Evolutionary conservation across 2,888 invertebrate genomes (phyloP).

Genomic region (Spialia ferax): DNA sequence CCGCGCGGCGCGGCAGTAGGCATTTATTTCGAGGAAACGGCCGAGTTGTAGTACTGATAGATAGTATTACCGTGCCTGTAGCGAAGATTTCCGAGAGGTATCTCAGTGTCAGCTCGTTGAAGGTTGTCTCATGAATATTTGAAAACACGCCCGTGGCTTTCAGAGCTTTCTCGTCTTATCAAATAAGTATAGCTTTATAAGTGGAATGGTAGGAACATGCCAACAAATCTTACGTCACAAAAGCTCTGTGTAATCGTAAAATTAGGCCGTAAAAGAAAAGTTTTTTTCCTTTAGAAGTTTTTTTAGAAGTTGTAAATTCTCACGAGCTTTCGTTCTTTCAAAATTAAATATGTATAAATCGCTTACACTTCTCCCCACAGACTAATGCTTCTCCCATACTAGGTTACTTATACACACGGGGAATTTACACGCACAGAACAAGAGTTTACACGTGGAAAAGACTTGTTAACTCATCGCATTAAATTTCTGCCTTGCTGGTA

Average conservation of each 20-base stretch:
- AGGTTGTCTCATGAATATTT: slow-evolving; percentile 48
- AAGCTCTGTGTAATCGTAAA: not conserved
- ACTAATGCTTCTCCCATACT: no score
- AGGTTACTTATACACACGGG: no score
- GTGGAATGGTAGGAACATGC: not conserved
- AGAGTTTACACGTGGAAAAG: no score
- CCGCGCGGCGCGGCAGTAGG: no score
- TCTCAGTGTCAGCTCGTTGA: slow-evolving; percentile 27
- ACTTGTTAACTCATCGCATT: no score
- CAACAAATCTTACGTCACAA: not conserved
- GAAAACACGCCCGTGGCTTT: slow-evolving; percentile 41
- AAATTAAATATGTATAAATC: not conserved
- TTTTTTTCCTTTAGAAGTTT: not conserved
- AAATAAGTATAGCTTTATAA: slow-evolving; percentile 21
- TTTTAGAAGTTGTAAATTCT: not conserved
- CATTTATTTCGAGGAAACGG: no score
- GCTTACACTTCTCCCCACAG: no score
- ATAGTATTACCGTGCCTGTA: no score
- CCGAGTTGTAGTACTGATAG: no score
- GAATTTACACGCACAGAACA: no score
- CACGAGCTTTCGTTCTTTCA: not conserved
- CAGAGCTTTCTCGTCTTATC: slow-evolving; percentile 12
- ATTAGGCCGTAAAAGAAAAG: not conserved
- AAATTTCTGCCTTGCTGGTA: no score
- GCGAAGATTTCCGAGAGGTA: slow-evolving; percentile 18